These are phyloP conservation scores for Adelges cooleyi DNA, from an alignment of 1,140 invertebrate genomes.

Conservation along the genomic window DNA sequence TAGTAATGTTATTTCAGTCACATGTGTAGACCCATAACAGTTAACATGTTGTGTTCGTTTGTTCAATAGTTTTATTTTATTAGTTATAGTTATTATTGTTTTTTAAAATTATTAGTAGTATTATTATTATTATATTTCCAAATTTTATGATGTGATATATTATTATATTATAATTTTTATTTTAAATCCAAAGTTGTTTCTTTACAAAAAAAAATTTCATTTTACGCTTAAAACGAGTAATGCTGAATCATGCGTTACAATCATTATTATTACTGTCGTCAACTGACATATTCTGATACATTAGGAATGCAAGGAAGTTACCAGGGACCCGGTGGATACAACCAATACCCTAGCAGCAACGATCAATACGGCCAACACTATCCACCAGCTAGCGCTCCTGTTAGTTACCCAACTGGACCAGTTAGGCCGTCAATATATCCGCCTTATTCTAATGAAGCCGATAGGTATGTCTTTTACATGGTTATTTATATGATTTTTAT, in stretches of 20 bases:
- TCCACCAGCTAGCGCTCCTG: slow-evolving; percentile 10
- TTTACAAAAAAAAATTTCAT: not conserved
- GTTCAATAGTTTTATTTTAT: not conserved
- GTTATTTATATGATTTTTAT: not conserved
- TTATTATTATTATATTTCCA: not conserved
- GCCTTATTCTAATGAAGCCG: slow-evolving; percentile 58
- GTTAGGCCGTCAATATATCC: slow-evolving; percentile 47
- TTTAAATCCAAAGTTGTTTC: not conserved
- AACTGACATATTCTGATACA: not conserved
- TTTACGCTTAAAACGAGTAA: too few species aligned
- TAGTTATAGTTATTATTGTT: not conserved
- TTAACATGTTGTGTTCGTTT: not conserved
- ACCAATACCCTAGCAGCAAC: slow-evolving; percentile 39
- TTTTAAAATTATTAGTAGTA: not conserved
- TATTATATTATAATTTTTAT: not conserved
- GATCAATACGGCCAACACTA: slow-evolving; percentile 40
- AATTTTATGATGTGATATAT: not conserved
- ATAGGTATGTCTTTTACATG: slow-evolving; percentile 41
- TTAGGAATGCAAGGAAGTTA: slow-evolving; percentile 43
- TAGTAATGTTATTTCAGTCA: not conserved
- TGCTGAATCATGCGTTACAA: not conserved
- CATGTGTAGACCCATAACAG: too few species aligned
- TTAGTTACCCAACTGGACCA: slow-evolving; percentile 5
- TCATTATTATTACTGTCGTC: not conserved
- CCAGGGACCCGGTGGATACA: slow-evolving; percentile 44